Percentiles rank a stretch among this genome's conserved stretches.
These are phyloP conservation scores for Promerops cafer DNA, from an alignment of 2,113 vertebrate genomes.

Conservation along the genomic window DNA sequence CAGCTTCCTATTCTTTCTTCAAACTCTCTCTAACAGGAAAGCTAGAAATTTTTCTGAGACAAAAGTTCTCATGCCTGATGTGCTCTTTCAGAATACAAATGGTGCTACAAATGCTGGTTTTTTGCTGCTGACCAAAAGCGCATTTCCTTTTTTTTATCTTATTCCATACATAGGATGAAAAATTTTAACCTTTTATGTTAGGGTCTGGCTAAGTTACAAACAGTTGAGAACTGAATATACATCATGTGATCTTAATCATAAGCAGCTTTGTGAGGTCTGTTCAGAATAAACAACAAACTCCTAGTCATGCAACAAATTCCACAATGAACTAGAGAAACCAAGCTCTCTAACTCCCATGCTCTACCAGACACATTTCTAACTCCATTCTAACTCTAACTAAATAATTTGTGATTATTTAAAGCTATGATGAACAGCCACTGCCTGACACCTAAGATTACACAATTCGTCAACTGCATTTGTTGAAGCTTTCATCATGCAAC, in stretches of 20 bases:
- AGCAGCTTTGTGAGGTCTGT: neutral
- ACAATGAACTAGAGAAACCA: neutral
- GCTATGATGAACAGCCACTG: neutral
- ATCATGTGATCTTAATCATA: neutral
- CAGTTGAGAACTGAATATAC: neutral
- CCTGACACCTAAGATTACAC: neutral
- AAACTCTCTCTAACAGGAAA: neutral
- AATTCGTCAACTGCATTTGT: neutral
- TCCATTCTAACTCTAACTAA: too few species aligned
- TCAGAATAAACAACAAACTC: neutral
- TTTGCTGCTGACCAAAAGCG: neutral
- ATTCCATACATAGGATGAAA: neutral
- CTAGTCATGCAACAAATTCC: neutral
- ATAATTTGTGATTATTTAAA: neutral
- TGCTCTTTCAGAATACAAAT: neutral
- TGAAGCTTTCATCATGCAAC: neutral
- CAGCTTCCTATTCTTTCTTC: neutral
- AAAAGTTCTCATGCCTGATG: neutral
- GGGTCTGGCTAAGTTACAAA: neutral
- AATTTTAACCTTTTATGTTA: neutral
- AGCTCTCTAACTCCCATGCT: neutral
- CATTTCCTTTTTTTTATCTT: neutral
- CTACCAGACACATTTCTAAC: neutral
- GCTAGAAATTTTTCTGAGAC: neutral
- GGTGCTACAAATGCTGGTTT: neutral